phyloP scores from a whole-genome alignment of 2,888 invertebrate genomes.

The Nesidiocoris tenuis region DNA sequence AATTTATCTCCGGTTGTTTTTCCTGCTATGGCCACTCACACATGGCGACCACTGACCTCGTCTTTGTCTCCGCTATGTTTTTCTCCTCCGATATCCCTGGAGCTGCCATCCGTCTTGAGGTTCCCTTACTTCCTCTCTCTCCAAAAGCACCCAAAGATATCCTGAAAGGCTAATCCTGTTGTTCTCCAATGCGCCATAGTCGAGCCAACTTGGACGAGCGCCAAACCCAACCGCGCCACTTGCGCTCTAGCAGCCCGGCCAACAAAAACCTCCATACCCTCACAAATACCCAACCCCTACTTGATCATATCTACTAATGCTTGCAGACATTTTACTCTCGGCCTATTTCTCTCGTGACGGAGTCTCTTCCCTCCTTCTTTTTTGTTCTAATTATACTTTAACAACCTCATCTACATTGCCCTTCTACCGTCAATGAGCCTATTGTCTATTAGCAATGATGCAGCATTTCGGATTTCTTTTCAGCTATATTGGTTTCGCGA shows the following conservation, averaged over 20 bases:
- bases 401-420: constrained; percentile 35
- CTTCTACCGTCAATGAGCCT: no score
- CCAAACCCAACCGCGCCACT: constrained; percentile 36
- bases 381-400: constrained; percentile 42
- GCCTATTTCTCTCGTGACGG: constrained; percentile 36
- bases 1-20: no score
- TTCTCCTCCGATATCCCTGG: neutral
- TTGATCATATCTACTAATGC: constrained; percentile 48
- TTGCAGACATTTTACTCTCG: constrained; percentile 35
- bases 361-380: constrained; percentile 11
- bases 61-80: no score
- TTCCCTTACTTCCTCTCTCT: neutral
- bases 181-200: constrained; percentile 32
- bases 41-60: no score
- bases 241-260: constrained; percentile 15
- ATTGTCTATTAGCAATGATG: no score
- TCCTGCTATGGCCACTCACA: no score
- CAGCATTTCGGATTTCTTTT: no score
- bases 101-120: neutral
- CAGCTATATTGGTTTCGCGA: no score
- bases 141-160: neutral
- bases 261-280: constrained; percentile 30
- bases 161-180: constrained; percentile 42
- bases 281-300: neutral
- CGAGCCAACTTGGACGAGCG: constrained; percentile 24